Evolutionary conservation across 2,888 invertebrate species (phyloP).

Genomic region (Caenorhabditis panamensis): DNA sequence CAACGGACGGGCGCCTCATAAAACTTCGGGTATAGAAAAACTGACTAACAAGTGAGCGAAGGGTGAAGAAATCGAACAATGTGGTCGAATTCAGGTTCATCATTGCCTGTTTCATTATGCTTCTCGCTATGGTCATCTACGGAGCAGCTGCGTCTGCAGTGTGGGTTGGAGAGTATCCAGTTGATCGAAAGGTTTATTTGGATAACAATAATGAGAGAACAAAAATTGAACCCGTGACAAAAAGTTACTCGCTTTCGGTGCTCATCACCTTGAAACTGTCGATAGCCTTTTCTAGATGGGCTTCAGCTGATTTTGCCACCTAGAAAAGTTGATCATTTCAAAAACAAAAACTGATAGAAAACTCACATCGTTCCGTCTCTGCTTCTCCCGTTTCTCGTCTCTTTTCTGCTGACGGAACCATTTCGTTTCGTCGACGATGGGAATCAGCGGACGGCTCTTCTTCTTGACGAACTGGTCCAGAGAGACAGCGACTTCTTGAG

Average conservation of each 20-base stretch:
- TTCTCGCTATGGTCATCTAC: conserved; percentile 86
- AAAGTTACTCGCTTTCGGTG: neutral
- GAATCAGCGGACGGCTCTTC: neutral
- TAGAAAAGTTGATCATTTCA: conserved; percentile 12
- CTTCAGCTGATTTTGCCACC: neutral
- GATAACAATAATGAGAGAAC: neutral
- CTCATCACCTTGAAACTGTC: neutral
- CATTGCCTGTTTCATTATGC: conserved; percentile 88
- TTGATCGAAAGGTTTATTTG: conserved; percentile 33
- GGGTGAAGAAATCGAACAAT: too few species aligned
- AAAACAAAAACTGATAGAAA: neutral
- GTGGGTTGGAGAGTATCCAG: conserved; percentile 49
- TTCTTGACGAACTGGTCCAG: neutral
- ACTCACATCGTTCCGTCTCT: conserved; percentile 46
- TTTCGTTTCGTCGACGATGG: neutral
- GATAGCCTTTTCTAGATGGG: conserved; percentile 12
- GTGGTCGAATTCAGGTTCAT: conserved; percentile 70
- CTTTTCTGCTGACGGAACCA: conserved; percentile 18
- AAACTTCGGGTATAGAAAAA: conserved; percentile 89
- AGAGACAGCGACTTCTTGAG: neutral
- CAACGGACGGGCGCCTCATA: conserved; percentile 90
- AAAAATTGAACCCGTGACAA: neutral
- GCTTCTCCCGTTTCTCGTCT: conserved; percentile 34
- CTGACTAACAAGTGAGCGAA: conserved; percentile 87
- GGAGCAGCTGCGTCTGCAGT: conserved; percentile 85